Conservation (phyloP, 2,888 invertebrate genomes). For the Thera britannica region DNA sequence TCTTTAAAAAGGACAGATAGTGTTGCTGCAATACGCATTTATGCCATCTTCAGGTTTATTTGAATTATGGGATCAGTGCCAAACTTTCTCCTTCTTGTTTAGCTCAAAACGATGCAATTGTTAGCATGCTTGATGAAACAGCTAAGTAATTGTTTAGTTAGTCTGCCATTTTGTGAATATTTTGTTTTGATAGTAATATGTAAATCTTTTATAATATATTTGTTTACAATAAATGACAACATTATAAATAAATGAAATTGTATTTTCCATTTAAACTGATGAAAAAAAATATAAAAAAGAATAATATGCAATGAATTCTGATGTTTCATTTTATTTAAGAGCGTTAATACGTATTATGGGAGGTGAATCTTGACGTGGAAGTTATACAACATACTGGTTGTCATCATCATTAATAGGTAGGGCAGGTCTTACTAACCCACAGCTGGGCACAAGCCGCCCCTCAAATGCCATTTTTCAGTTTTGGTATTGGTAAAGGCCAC, state of each 20-base stretch:
- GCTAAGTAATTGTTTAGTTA: slow-evolving; percentile 84
- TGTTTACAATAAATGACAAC: slow-evolving; percentile 85
- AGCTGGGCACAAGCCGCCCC: too few relatives aligned
- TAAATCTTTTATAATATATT: slow-evolving; percentile 86
- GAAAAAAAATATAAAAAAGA: slow-evolving; percentile 84
- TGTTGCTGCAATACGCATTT: slow-evolving; percentile 83
- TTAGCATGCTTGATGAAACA: slow-evolving; percentile 82
- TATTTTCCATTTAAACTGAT: slow-evolving; percentile 85
- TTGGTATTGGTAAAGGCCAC: too few relatives aligned
- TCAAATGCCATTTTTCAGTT: too few relatives aligned
- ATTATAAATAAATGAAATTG: slow-evolving; percentile 84
- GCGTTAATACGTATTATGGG: too few relatives aligned
- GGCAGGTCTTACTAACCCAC: too few relatives aligned
- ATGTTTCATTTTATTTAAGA: slow-evolving; percentile 68
- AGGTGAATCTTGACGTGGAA: too few relatives aligned
- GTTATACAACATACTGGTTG: too few relatives aligned
- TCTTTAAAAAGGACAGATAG: slow-evolving; percentile 65
- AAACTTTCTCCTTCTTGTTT: slow-evolving; percentile 83
- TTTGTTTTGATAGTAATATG: slow-evolving; percentile 85
- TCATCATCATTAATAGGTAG: too few relatives aligned
- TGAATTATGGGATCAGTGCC: slow-evolving; percentile 84
- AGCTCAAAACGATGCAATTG: slow-evolving; percentile 84
- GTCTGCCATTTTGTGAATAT: slow-evolving; percentile 86
- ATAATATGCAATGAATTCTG: slow-evolving; percentile 83
- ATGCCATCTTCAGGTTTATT: slow-evolving; percentile 78